Base-by-base conservation (phyloP, 2,888 invertebrate genomes). In the Polyommatus iphigenia region DNA sequence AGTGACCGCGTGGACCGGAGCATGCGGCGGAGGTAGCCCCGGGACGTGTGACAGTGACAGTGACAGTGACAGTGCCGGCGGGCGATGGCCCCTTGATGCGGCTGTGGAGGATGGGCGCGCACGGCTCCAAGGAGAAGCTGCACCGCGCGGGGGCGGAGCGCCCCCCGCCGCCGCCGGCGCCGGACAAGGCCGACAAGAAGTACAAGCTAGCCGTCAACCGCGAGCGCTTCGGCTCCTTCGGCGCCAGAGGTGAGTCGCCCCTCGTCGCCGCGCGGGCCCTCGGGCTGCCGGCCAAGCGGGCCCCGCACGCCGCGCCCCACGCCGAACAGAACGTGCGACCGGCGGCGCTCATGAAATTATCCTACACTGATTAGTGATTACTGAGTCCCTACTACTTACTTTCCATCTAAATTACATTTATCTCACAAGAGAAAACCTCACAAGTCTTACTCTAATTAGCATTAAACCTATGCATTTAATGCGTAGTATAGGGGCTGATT, bases 71-170 rank as follows among this genome's bases (percentile, higher is more conserved):
- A 77, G 76, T 77, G 62, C 18, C 78, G 71, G 83, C 84, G 87
- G 80, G 90, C 90, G 91, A 84, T 84, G 82, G 87, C 83, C 88
- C 83, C 85, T 90, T 88, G 80, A 90, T 90, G 90, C 91, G 87
- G 87, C 86, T 87, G 83, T 83, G 86, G 86, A 95, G 92, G 88
- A 97, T 97, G 97, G 97, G 97, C 84, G 96, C 96, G 82, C 96
- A 96, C 92, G 96, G 96, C 85, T 96, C 96, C 80, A 97, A 96
- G 94, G 96, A 96, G 90, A 96, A 96, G 91, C 93, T 96, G 81
- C 95, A 95, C 85, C 94, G 96, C 85, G 95, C 95, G 82, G 94
- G 95, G 84, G 96, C 96, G 71, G 96, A 95, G 89, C 94, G 46
- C 46, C 46, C 93, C 85, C 91, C 95, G 81, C 95, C 95, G 86